Evolutionary conservation across 2,113 vertebrate genomes (phyloP).

Genomic region (Ciconia stormi): DNA sequence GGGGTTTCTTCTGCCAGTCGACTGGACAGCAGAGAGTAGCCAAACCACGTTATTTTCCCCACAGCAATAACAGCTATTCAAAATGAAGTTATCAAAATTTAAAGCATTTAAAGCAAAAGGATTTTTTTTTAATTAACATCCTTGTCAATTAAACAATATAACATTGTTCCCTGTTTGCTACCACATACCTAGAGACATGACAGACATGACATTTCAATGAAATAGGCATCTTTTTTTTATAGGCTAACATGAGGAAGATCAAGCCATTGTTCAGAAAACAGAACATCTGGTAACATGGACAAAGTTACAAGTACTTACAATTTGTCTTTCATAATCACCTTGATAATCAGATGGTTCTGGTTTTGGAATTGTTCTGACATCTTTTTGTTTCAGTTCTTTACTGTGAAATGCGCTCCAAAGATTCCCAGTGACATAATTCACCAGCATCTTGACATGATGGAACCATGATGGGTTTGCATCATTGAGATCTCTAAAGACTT

Average conservation of each 20-base stretch:
- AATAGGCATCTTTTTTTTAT: neutral
- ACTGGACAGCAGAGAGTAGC: neutral
- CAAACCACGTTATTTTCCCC: neutral
- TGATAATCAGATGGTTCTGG: neutral
- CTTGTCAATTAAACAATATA: neutral
- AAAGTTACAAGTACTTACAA: neutral
- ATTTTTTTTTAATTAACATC: neutral
- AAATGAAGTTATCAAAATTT: neutral
- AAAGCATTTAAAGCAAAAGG: neutral
- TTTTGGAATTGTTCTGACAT: neutral
- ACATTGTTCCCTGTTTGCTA: neutral
- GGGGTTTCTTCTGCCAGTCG: neutral
- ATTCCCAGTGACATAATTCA: neutral
- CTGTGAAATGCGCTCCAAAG: neutral
- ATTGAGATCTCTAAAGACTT: constrained; percentile 30
- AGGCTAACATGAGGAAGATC: neutral
- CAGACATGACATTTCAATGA: neutral
- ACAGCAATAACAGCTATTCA: neutral
- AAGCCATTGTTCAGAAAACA: neutral
- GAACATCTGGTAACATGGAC: neutral
- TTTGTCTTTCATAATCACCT: constrained; percentile 1
- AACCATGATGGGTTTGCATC: constrained; percentile 6
- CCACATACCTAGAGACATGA: neutral
- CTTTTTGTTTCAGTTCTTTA: neutral
- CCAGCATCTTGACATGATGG: constrained; percentile 38